Percentiles rank a stretch among this genome's conserved stretches.
Conservation (phyloP, 2,797 vertebrate genomes). For the Scomberomorus guttatus region DNA sequence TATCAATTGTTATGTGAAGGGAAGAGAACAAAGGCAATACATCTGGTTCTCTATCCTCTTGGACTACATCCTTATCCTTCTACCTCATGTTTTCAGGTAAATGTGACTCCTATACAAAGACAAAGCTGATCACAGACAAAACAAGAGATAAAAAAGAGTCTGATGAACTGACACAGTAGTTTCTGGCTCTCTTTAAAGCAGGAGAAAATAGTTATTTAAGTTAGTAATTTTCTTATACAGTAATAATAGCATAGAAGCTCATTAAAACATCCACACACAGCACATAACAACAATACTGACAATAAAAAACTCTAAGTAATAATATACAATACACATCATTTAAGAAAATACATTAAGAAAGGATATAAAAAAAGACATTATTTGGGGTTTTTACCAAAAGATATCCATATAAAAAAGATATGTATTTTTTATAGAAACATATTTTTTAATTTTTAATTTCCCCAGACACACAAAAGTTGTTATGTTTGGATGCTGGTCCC, state of each 20-base stretch:
- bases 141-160: neutral
- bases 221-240: neutral
- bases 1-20: slow-evolving; percentile 54
- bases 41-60: slow-evolving; percentile 28
- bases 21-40: slow-evolving; percentile 46
- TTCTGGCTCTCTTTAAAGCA: neutral
- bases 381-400: neutral
- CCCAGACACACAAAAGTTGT: neutral
- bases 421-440: neutral
- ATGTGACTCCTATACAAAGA: slow-evolving; percentile 6
- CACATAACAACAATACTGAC: neutral
- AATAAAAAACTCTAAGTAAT: neutral
- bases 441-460: neutral
- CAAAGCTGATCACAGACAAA: neutral
- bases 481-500: neutral
- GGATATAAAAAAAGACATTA: no score
- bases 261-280: slow-evolving; percentile 6
- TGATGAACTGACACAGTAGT: neutral
- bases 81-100: slow-evolving; percentile 45
- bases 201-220: neutral
- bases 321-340: neutral
- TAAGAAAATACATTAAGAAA: neutral
- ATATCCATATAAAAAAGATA: no score
- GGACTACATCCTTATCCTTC: slow-evolving; percentile 13
- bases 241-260: neutral